Conservation (phyloP, 2,797 vertebrate genomes). For the Morelia viridis region DNA sequence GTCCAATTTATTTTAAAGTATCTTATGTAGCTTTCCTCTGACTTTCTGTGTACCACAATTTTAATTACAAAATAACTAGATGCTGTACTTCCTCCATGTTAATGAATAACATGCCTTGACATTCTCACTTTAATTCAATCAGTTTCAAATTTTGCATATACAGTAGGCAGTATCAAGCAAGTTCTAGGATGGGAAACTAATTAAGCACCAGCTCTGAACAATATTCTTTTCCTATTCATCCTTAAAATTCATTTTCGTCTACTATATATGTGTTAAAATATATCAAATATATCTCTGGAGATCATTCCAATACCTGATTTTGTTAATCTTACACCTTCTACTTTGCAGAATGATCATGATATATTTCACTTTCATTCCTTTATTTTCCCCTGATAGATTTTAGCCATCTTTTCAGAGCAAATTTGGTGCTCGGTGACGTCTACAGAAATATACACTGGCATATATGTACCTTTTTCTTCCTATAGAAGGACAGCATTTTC, state of each 20-base stretch:
- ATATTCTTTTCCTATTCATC: slow-evolving; percentile 46
- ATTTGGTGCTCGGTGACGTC: slow-evolving; percentile 47
- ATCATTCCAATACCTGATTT: slow-evolving; percentile 55
- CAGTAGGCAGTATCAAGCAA: neutral
- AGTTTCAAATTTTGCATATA: neutral
- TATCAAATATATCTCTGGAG: slow-evolving; percentile 65
- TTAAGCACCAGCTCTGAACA: slow-evolving; percentile 43
- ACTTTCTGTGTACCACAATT: neutral
- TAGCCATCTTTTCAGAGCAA: slow-evolving; percentile 51
- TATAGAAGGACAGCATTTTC: slow-evolving; percentile 21
- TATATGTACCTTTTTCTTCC: neutral
- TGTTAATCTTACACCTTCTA: slow-evolving; percentile 58
- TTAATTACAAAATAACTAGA: neutral
- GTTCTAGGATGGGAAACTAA: accelerated
- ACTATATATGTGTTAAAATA: slow-evolving; percentile 57
- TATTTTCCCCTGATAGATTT: slow-evolving; percentile 31
- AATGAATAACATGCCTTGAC: neutral
- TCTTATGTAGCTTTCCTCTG: neutral
- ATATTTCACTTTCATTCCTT: slow-evolving; percentile 44
- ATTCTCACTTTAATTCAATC: slow-evolving; percentile 1
- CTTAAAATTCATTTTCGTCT: slow-evolving; percentile 60
- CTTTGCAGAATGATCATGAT: slow-evolving; percentile 59
- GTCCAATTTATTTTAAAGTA: neutral
- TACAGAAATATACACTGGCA: slow-evolving; percentile 58
- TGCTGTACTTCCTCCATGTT: accelerated